Percentiles rank a stretch among this genome's conserved stretches.
Conservation (phyloP, 1,140 invertebrate genomes). For the Lethocerus indicus region DNA sequence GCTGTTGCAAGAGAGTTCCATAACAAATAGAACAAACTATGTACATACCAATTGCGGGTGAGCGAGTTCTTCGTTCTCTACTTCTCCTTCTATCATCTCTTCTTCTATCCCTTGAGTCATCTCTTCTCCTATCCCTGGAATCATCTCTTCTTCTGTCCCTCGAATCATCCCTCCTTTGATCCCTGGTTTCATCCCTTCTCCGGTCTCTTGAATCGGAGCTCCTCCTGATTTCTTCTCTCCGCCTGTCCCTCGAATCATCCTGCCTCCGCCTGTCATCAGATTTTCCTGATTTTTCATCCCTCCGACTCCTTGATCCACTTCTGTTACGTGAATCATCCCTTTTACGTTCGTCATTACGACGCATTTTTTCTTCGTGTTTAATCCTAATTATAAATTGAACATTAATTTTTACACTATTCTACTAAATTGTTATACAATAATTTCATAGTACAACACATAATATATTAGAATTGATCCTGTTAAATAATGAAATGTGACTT, state of each 20-base stretch:
- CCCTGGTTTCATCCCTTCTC: slow-evolving; percentile 9
- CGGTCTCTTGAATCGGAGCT: background rate
- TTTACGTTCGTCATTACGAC: background rate
- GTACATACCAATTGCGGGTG: no score
- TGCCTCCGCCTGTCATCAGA: background rate
- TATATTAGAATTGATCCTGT: background rate
- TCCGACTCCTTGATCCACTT: slow-evolving; percentile 5
- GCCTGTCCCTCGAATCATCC: slow-evolving; percentile 1
- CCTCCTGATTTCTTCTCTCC: background rate
- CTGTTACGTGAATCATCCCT: slow-evolving; percentile 4
- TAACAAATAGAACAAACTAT: no score
- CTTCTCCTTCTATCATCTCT: slow-evolving; percentile 15
- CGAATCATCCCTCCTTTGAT: background rate
- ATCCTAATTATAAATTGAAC: background rate
- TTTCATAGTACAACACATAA: background rate
- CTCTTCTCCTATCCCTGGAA: no score
- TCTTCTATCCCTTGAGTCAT: background rate
- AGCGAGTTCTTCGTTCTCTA: slow-evolving; percentile 16
- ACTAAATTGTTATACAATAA: background rate
- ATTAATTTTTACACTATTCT: background rate
- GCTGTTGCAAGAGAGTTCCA: no score
- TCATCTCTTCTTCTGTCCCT: background rate
- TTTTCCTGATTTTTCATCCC: slow-evolving; percentile 3
- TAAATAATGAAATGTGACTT: background rate
- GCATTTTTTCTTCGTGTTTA: background rate